Percentiles rank a stretch among this genome's conserved stretches.
phyloP scores from a whole-genome alignment of 2,888 invertebrate genomes.

The Boloria euphrosyne region DNA sequence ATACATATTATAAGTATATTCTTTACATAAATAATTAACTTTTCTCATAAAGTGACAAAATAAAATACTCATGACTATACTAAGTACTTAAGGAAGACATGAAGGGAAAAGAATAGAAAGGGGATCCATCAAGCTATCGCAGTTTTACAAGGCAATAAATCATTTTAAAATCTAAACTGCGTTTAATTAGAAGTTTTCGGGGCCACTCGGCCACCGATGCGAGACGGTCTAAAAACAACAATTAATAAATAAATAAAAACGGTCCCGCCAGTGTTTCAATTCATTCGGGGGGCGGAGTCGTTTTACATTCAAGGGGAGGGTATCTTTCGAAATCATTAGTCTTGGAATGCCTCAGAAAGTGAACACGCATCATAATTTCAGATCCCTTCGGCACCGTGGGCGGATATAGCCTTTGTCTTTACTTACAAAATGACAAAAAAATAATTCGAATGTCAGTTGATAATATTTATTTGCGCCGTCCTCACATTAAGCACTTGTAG shows the following conservation, averaged over 20 bases:
- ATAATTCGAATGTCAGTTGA: conserved; percentile 65
- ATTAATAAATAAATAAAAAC: conserved; percentile 75
- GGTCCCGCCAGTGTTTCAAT: conserved; percentile 75
- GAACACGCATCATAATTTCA: conserved; percentile 73
- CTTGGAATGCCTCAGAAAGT: conserved; percentile 73
- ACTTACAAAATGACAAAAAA: conserved; percentile 62
- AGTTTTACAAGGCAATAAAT: conserved; percentile 21
- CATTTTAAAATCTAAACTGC: conserved; percentile 29
- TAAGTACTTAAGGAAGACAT: too few species aligned
- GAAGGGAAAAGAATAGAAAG: background rate
- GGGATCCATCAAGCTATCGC: conserved; percentile 8
- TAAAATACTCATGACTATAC: too few species aligned
- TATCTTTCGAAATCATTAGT: conserved; percentile 80
- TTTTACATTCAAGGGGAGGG: conserved; percentile 82
- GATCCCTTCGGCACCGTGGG: conserved; percentile 70
- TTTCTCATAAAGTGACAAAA: too few species aligned
- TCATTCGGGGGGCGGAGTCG: conserved; percentile 77
- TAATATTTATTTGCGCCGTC: conserved; percentile 73
- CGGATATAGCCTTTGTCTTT: conserved; percentile 78
- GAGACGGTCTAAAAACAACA: conserved; percentile 62
- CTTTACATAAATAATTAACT: too few species aligned
- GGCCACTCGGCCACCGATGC: conserved; percentile 43
- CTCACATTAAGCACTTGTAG: conserved; percentile 62
- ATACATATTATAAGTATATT: too few species aligned
- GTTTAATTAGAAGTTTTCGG: conserved; percentile 47